These are phyloP conservation scores for Myrmecophaga tridactyla DNA, from an alignment of 2,113 vertebrate genomes.

Conservation along the genomic window DNA sequence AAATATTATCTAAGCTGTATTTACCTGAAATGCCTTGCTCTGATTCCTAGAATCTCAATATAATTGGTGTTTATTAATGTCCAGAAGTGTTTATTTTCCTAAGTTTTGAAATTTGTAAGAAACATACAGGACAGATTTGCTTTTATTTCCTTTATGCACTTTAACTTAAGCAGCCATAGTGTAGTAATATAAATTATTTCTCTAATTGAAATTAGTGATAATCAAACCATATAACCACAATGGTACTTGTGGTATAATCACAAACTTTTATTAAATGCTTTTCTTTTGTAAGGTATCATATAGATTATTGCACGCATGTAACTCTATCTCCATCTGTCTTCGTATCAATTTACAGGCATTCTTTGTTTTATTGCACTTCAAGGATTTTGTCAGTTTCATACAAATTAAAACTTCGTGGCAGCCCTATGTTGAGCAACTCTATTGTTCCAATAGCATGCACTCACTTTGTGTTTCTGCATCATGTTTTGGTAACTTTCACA, in stretches of 20 bases:
- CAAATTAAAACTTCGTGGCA: too few species aligned
- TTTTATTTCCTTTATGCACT: neutral
- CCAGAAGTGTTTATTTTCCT: neutral
- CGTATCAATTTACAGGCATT: neutral
- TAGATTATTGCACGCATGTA: rapidly evolving
- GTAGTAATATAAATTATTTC: neutral
- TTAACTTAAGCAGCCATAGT: neutral
- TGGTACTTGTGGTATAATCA: neutral
- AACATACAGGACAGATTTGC: neutral
- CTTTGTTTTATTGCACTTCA: too few species aligned
- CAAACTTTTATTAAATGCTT: neutral
- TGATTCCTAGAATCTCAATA: neutral
- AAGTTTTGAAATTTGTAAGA: neutral
- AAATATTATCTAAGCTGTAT: slow-evolving; percentile 1
- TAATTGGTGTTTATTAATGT: slow-evolving; percentile 2
- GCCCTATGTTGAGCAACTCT: too few species aligned
- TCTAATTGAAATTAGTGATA: neutral
- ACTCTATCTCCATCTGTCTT: neutral
- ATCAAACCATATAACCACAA: neutral
- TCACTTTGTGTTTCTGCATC: too few species aligned
- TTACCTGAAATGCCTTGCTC: slow-evolving; percentile 34
- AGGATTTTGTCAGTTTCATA: too few species aligned
- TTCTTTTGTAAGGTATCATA: neutral
- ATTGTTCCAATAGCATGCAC: too few species aligned
- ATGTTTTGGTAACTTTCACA: too few species aligned